A percentile compares a stretch with the other conserved stretches of the same genome.
phyloP scores from a whole-genome alignment of 2,113 vertebrate genomes.

The Clarias batrachus region DNA sequence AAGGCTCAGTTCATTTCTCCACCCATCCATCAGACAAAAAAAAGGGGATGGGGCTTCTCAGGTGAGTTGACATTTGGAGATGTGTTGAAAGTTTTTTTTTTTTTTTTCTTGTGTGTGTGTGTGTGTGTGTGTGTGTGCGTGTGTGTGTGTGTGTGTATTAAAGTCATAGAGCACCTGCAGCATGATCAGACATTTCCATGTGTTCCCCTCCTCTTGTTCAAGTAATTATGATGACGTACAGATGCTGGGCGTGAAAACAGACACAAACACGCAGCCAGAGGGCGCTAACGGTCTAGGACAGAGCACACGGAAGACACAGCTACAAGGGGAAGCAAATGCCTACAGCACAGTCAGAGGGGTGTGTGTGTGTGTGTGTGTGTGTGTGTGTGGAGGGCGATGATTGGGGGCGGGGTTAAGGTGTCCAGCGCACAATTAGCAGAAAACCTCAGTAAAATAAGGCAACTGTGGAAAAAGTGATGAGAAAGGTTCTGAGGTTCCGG shows the following conservation, averaged over 20 bases:
- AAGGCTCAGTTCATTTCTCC: not conserved
- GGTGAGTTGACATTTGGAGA: not conserved
- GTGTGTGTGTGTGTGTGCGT: not conserved
- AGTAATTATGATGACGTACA: slow-evolving; percentile 68
- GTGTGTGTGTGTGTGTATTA: not conserved
- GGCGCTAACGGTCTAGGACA: not conserved
- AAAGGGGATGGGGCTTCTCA: not conserved
- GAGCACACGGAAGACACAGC: slow-evolving; percentile 4
- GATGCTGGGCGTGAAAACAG: slow-evolving; percentile 1
- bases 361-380: not conserved
- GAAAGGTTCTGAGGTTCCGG: not conserved
- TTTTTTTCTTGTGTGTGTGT: not conserved
- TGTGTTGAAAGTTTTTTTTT: not conserved
- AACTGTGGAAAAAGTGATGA: slow-evolving; percentile 58
- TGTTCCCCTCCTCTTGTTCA: slow-evolving; percentile 53
- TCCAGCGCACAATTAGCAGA: slow-evolving; percentile 64
- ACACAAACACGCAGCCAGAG: slow-evolving; percentile 15
- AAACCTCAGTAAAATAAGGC: slow-evolving; percentile 73
- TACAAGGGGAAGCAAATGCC: not conserved
- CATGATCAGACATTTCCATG: not conserved
- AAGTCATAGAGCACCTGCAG: slow-evolving; percentile 2
- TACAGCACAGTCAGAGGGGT: not conserved
- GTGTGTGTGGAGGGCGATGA: not conserved
- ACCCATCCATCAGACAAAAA: not conserved
- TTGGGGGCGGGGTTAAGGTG: slow-evolving; percentile 47